These are phyloP conservation scores for Aegotheles bennettii DNA, from an alignment of 2,113 vertebrate species.

Conservation along the genomic window DNA sequence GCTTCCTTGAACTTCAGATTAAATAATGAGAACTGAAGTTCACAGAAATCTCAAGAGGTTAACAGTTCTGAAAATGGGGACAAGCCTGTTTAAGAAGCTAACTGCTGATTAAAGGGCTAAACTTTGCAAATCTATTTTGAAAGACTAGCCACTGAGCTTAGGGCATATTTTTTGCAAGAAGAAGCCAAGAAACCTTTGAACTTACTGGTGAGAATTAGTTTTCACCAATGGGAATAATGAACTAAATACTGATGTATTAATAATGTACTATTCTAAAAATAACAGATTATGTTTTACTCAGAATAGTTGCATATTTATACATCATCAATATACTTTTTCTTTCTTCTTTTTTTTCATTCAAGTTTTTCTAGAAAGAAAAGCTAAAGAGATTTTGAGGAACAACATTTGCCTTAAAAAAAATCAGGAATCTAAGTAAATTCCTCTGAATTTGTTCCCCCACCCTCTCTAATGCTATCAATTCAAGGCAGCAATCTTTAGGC, in stretches of 20 bases:
- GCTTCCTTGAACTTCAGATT: background rate
- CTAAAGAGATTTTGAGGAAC: background rate
- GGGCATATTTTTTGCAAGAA: background rate
- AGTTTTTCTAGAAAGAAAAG: background rate
- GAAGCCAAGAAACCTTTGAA: background rate
- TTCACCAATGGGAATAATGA: background rate
- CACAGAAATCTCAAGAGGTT: background rate
- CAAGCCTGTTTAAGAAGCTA: background rate
- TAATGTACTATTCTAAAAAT: conserved; percentile 35
- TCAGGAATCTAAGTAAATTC: background rate
- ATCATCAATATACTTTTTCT: background rate
- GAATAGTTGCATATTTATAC: conserved; percentile 34
- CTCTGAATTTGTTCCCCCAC: background rate
- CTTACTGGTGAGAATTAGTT: background rate
- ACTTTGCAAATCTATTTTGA: background rate
- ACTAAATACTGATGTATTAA: conserved; percentile 3
- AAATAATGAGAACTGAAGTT: background rate
- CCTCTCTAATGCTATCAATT: background rate
- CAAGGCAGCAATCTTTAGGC: conserved; percentile 21
- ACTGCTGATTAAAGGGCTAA: background rate
- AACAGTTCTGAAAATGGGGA: background rate
- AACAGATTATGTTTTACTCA: background rate
- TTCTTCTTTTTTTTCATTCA: too few relatives aligned
- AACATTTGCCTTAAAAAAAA: background rate
- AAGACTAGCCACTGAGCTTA: background rate